A percentile compares a stretch with the other conserved stretches of the same genome.
Conservation (phyloP, 2,113 vertebrate genomes). For the Ceyx margarethae region DNA sequence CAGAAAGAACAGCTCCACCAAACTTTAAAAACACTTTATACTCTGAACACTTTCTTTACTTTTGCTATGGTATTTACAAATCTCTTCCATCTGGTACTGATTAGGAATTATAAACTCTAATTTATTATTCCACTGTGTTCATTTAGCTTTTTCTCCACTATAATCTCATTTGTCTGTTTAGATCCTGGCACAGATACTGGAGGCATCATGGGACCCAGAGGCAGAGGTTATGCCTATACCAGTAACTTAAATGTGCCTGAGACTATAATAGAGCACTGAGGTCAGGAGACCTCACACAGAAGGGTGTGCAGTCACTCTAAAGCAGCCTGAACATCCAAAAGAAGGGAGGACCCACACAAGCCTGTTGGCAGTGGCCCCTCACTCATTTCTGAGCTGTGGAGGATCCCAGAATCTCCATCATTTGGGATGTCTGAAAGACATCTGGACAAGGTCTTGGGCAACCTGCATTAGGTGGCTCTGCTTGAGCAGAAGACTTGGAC, state of each 20-base stretch:
- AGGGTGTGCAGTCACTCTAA: background rate
- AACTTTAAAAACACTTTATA: background rate
- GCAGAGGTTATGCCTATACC: background rate
- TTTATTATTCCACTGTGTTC: constrained; percentile 3
- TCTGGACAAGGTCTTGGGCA: background rate
- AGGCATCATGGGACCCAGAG: background rate
- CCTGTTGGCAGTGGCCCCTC: background rate
- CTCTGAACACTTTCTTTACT: background rate
- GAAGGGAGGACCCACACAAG: background rate
- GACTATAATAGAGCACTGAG: background rate
- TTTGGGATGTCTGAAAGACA: background rate
- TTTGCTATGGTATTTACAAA: constrained; percentile 21
- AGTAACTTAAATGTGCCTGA: background rate
- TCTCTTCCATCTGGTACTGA: constrained; percentile 9
- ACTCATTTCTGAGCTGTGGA: background rate
- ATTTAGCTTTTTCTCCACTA: background rate
- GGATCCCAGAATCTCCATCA: background rate
- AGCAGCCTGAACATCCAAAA: background rate
- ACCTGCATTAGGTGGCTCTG: background rate
- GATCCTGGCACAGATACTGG: background rate
- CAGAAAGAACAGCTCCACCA: background rate
- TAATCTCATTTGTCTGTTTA: background rate
- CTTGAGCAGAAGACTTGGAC: background rate
- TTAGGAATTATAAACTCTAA: background rate
- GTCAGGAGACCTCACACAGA: background rate